Evolutionary conservation across 2,797 vertebrate species (phyloP).

Genomic region (Novumbra hubbsi): DNA sequence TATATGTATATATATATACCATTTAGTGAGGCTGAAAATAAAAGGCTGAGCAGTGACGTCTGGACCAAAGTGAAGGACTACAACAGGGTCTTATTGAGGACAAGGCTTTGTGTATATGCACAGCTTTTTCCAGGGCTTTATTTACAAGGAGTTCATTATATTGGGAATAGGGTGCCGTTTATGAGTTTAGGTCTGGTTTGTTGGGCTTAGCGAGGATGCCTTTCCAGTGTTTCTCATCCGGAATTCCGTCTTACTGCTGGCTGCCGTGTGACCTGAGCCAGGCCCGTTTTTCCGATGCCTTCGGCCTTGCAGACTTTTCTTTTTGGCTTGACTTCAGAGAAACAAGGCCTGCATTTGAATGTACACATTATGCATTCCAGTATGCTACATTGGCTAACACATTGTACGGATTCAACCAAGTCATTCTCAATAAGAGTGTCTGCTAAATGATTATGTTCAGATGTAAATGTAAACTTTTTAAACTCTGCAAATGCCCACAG

Average conservation of each 20-base stretch:
- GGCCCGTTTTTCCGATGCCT: slow-evolving; percentile 48
- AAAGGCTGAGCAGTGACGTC: slow-evolving; percentile 57
- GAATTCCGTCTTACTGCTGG: slow-evolving; percentile 64
- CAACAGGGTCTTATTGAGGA: slow-evolving; percentile 40
- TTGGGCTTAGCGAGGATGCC: slow-evolving; percentile 32
- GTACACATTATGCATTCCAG: neutral
- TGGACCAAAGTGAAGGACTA: slow-evolving; percentile 55
- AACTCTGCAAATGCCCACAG: neutral
- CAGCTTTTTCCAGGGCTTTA: neutral
- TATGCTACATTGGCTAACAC: neutral
- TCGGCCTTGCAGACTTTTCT: slow-evolving; percentile 16
- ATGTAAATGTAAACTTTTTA: neutral
- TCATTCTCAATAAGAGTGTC: too few species aligned
- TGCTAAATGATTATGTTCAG: too few species aligned
- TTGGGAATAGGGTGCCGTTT: neutral
- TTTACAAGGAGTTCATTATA: neutral
- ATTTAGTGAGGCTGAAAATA: slow-evolving; percentile 20
- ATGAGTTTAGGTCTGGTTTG: neutral
- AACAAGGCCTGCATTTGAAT: neutral
- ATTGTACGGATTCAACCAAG: neutral
- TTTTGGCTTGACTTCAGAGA: neutral
- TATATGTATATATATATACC: too few species aligned
- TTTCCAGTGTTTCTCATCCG: slow-evolving; percentile 65
- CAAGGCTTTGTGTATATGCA: neutral
- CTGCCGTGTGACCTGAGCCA: slow-evolving; percentile 71